Conservation (phyloP, 2,797 vertebrate genomes). For the Triplophysa yarkandensis region DNA sequence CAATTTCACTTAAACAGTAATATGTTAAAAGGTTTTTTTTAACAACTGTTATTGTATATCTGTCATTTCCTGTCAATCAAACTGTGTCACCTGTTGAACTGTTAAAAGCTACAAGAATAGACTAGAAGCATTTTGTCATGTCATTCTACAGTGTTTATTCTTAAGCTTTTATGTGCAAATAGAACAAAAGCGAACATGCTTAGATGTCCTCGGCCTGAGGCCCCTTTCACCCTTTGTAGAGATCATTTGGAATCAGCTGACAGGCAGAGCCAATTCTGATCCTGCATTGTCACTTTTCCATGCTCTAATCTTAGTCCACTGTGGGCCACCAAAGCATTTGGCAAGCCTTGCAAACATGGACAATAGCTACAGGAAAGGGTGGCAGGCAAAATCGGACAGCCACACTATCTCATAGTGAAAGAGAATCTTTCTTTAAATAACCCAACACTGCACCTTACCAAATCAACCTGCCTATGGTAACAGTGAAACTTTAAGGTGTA, state of each 20-base stretch:
- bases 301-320: conserved; percentile 79
- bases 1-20: conserved; percentile 36
- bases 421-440: conserved; percentile 61
- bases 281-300: conserved; percentile 83
- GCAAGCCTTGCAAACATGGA: conserved; percentile 79
- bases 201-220: conserved; percentile 20
- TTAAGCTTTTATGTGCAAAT: neutral
- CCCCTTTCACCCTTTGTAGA: conserved; percentile 69
- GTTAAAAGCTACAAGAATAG: conserved; percentile 20
- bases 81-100: conserved; percentile 18
- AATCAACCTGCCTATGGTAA: conserved; percentile 63
- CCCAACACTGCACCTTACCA: conserved; percentile 56
- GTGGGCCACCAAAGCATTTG: conserved; percentile 77
- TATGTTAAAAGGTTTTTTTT: conserved; percentile 29
- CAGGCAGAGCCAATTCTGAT: conserved; percentile 69
- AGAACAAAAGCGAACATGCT: conserved; percentile 9
- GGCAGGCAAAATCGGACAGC: conserved; percentile 67
- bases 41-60: conserved; percentile 3
- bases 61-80: neutral
- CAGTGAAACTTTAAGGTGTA: conserved; percentile 44
- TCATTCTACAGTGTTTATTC: neutral
- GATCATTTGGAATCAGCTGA: conserved; percentile 78
- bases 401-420: conserved; percentile 64
- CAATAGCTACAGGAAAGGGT: conserved; percentile 73
- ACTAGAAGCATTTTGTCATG: neutral